phyloP scores from a whole-genome alignment of 2,888 invertebrate species.

The Drosophila paramelanica region DNA sequence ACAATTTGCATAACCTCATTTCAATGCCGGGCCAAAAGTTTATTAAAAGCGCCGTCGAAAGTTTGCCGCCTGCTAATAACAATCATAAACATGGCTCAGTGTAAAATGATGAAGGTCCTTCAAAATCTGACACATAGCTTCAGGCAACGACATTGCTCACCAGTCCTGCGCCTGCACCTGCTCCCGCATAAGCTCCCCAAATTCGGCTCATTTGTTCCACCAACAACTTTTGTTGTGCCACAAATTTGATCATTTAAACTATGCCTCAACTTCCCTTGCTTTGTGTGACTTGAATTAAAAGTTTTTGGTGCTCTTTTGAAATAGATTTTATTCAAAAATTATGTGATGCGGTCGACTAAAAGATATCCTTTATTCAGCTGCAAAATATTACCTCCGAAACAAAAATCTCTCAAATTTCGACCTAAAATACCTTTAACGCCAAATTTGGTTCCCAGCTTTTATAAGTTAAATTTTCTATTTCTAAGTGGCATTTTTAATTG shows the following conservation, averaged over 20 bases:
- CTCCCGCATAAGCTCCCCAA: background rate
- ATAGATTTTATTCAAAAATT: background rate
- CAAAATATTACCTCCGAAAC: background rate
- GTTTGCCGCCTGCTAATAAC: conserved; percentile 62
- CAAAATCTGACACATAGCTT: conserved; percentile 67
- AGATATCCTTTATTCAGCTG: background rate
- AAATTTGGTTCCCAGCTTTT: background rate
- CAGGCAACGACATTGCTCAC: conserved; percentile 28
- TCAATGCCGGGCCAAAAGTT: conserved; percentile 65
- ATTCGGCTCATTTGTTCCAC: conserved; percentile 27
- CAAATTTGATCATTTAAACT: conserved; percentile 66
- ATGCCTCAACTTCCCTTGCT: conserved; percentile 25
- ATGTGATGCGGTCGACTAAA: background rate
- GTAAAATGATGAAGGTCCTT: conserved; percentile 67
- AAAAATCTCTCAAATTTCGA: too few relatives aligned
- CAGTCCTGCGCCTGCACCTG: background rate
- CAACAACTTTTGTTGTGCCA: conserved; percentile 51
- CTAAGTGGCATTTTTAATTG: background rate
- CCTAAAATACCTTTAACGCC: too few relatives aligned
- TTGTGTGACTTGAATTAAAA: conserved; percentile 25
- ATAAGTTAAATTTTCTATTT: background rate
- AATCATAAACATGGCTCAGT: conserved; percentile 64
- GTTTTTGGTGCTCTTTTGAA: conserved; percentile 1
- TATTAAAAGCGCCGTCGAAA: conserved; percentile 68
- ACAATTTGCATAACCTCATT: conserved; percentile 74